Evolutionary conservation across 2,888 invertebrate genomes (phyloP), one percentile per base, ranked within the genome.

Genomic region (Spodoptera littoralis): DNA sequence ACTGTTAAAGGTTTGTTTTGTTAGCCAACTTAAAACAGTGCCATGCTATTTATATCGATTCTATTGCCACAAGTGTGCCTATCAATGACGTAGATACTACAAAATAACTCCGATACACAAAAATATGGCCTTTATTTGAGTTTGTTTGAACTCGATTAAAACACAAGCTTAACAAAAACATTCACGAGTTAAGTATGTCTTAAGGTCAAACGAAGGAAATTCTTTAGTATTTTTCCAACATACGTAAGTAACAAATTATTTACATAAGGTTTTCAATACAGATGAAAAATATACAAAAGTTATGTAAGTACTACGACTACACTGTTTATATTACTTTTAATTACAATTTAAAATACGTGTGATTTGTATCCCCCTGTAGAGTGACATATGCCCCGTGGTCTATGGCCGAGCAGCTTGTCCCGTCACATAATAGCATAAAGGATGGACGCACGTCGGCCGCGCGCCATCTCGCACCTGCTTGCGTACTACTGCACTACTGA

Each of bases 371-470:
- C 86, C 2, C 82, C 88, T 88, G 86, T 92, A 84, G 48, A 62
- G 6, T 36, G 43, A 60, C 80, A 88, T 88, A 87, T 84, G 75
- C 73, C 83, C 83, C 81, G 82, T 85, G 87, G 85, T 88, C 83
- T 73, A 86, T 74, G 76, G 79, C 77, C 77, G 77, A 74, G 86
- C 92, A 92, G 92, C 92, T 92, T 91, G 92, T 88, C 86, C 87
- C 82, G 70, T 77, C 76, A 79, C 79, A 83, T 82, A 82, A 82
- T 80, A 64, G 62, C 75, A 82, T 85, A 88, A 91, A 90, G 88
- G 92, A 92, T 93, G 91, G 91, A 86, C 92, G 86, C 87, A 81
- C 80, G 90, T 86, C 82, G 68, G 73, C 77, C 76, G 69, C 69
- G 71, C 70, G 73, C 77, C 79, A 80, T 53, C 65, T 74, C 77